Evolutionary conservation across 2,113 vertebrate species (phyloP).

Genomic region (Myxocyprinus asiaticus): DNA sequence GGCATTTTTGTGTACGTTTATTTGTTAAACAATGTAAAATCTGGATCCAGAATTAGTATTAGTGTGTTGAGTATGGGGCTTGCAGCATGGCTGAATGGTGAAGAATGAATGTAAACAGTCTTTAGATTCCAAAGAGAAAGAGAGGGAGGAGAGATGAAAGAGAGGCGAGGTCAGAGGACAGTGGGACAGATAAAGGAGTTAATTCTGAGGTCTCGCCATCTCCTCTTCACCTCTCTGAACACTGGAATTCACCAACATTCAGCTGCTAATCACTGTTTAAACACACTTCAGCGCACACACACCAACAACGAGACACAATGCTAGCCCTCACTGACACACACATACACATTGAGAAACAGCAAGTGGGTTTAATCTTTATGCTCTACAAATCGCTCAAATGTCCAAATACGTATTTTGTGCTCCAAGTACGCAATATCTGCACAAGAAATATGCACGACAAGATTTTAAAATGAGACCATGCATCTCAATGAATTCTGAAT

Average conservation of each 20-base stretch:
- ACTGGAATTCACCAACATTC: not conserved
- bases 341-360: not conserved
- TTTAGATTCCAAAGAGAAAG: slow-evolving; percentile 16
- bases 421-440: not conserved
- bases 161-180: slow-evolving; percentile 18
- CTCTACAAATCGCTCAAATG: too few species aligned
- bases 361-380: too few species aligned
- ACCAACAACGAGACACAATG: slow-evolving; percentile 1
- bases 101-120: not conserved
- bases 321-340: slow-evolving; percentile 14
- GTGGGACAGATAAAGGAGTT: slow-evolving; percentile 11
- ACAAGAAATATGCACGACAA: not conserved
- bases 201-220: not conserved
- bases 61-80: not conserved
- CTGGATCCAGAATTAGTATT: too few species aligned
- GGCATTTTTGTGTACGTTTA: too few species aligned
- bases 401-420: not conserved
- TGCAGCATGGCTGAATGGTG: not conserved
- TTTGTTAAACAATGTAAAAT: too few species aligned
- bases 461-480: not conserved
- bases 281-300: slow-evolving; percentile 32
- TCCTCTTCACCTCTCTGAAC: not conserved
- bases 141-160: slow-evolving; percentile 6
- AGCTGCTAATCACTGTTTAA: slow-evolving; percentile 39
- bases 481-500: too few species aligned